A percentile compares a stretch with the other conserved stretches of the same genome.
These are phyloP conservation scores for Melanogrammus aeglefinus DNA, from an alignment of 2,797 vertebrate genomes.

Conservation along the genomic window DNA sequence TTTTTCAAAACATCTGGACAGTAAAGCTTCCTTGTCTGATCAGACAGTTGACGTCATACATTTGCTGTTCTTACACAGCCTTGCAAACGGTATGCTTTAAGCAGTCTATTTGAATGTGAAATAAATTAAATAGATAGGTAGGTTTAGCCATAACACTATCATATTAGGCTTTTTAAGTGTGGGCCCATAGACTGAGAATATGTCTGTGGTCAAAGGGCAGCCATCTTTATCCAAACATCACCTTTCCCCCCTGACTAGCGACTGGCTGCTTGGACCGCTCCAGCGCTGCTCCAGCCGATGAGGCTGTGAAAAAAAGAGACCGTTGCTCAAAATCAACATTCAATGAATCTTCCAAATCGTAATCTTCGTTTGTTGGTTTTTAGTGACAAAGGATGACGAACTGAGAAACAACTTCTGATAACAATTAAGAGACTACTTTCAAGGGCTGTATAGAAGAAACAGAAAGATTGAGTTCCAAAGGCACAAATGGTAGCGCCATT, in stretches of 20 bases:
- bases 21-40: no score
- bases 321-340: background rate
- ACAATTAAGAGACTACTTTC: no score
- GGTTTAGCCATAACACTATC: background rate
- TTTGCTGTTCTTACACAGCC: no score
- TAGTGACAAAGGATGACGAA: background rate
- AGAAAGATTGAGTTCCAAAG: background rate
- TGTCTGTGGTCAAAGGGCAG: background rate
- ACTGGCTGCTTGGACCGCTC: background rate
- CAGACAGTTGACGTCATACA: no score
- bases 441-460: background rate
- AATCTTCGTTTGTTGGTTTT: background rate
- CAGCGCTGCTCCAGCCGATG: background rate
- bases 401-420: background rate
- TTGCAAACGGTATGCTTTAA: no score
- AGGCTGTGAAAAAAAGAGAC: background rate
- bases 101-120: no score
- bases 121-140: background rate
- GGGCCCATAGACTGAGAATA: background rate
- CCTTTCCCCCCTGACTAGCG: background rate
- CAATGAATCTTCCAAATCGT: background rate
- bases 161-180: background rate
- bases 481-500: background rate
- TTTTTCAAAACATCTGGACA: no score
- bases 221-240: background rate